A percentile compares a stretch with the other conserved stretches of the same genome.
Evolutionary conservation across 2,797 vertebrate genomes (phyloP).

Genomic region (Characodon lateralis): DNA sequence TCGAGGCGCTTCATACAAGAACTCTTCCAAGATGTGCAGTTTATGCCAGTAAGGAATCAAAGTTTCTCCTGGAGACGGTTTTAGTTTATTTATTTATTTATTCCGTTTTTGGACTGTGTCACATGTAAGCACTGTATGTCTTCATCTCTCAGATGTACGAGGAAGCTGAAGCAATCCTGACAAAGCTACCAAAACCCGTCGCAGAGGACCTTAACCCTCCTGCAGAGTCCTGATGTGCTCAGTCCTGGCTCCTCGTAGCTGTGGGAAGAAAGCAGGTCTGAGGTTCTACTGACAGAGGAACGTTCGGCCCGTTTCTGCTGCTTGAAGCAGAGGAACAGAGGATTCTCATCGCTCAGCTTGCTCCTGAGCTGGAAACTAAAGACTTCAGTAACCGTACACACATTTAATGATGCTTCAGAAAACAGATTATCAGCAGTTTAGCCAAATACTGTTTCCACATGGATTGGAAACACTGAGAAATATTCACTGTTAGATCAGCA

Average conservation of each 20-base stretch:
- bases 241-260: conserved; percentile 33
- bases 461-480: conserved; percentile 48
- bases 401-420: conserved; percentile 60
- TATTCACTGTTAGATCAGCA: conserved; percentile 53
- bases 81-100: background rate
- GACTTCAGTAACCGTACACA: conserved; percentile 48
- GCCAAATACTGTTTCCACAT: conserved; percentile 72
- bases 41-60: conserved; percentile 86
- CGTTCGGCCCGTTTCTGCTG: conserved; percentile 44
- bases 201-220: conserved; percentile 77
- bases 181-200: conserved; percentile 83
- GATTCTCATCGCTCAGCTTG: conserved; percentile 30
- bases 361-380: conserved; percentile 51
- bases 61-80: background rate
- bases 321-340: conserved; percentile 36
- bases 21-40: conserved; percentile 98
- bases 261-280: conserved; percentile 37
- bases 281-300: conserved; percentile 35
- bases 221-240: conserved; percentile 85
- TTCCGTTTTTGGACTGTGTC: background rate
- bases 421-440: conserved; percentile 58
- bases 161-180: conserved; percentile 94
- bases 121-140: background rate
- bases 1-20: conserved; percentile 98
- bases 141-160: conserved; percentile 89